Base-by-base conservation (phyloP, 53 echinoderm and acorn worm genomes). In the Hippasteria phrygiana region DNA sequence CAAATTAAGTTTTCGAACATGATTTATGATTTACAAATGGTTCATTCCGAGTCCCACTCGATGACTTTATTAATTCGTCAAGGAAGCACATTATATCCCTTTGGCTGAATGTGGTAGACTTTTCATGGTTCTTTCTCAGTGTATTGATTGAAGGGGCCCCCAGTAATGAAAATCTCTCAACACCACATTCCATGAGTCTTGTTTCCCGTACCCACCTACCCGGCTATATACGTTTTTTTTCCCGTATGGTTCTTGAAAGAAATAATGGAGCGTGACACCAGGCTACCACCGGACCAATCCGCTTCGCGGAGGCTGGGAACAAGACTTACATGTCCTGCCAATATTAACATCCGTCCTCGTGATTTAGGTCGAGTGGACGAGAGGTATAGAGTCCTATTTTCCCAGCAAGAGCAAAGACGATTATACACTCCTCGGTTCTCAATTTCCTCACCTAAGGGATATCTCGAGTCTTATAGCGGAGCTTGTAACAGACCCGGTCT, bases 161-260 rank as follows among this genome's bases (percentile, higher is more conserved):
- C 20, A 17, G 17, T 20, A 59, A 20, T 2, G 26, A 4, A 59
- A 59, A 26, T 59, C 59, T 59, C 27, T 59, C 59, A 59, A 59
- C 59, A 59, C 59, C 20, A 1, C 2, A 24, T 26, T 59, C 59
- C 46, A 24, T 59, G 26, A 59, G 59, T 59, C 59, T 59, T 24
- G 59, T 26, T 59, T 59, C 59, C 59, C 7, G 59, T 59, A 17
- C 59, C 59, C 27, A 59, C 59, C 59, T 59, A 59, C 59, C 54
- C 59, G 27, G 59, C 22, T 14, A 59, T 2, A 26, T 59, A 26
- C 59, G n/a, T n/a, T n/a, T n/a, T n/a, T 59, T 59, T 59, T 26
- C 59, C 22, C 59, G 59, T 8, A 8, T 59, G n/a, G 8, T n/a
- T 24, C 59, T 51, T 20, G 3, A 17, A 24, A 59, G n/a, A 56